phyloP scores from a whole-genome alignment of 1,140 invertebrate species.

The Laodelphax striatellus region DNA sequence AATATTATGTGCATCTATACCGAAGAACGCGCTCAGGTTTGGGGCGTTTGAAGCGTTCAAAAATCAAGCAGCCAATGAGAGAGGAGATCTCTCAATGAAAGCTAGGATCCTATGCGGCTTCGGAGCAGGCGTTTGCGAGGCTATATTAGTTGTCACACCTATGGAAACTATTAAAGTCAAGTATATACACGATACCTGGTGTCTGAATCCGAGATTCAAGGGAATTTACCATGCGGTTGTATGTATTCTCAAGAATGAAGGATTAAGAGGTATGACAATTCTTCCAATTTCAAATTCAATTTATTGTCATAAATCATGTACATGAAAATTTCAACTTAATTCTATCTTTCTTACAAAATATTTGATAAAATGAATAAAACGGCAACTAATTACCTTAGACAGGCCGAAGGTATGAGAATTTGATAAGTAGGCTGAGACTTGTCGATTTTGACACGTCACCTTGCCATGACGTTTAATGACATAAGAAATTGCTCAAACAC shows the following conservation, averaged over 20 bases:
- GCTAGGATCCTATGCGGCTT: constrained; percentile 82
- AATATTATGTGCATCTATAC: constrained; percentile 92
- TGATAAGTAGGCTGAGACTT: no score
- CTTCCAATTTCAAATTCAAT: no score
- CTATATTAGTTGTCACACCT: constrained; percentile 94
- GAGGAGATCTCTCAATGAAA: constrained; percentile 64
- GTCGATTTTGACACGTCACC: no score
- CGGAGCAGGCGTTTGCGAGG: constrained; percentile 88
- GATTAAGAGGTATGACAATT: constrained; percentile 26
- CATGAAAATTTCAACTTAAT: no score
- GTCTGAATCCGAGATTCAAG: constrained; percentile 78
- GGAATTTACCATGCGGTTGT: constrained; percentile 91
- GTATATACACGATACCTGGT: constrained; percentile 96
- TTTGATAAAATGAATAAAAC: no score
- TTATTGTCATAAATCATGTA: no score
- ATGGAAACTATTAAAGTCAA: constrained; percentile 99
- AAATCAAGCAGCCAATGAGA: constrained; percentile 55
- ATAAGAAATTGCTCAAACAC: no score
- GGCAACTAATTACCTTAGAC: no score
- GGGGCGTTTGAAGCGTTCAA: constrained; percentile 94
- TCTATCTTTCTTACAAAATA: no score
- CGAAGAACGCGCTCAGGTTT: constrained; percentile 94
- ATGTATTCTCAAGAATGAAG: constrained; percentile 77
- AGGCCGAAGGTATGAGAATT: no score
- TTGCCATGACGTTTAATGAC: no score